Percentiles rank a stretch among this genome's conserved stretches.
These are phyloP conservation scores for Caenorhabditis macrosperma DNA, from an alignment of 2,888 invertebrate genomes.

Conservation along the genomic window DNA sequence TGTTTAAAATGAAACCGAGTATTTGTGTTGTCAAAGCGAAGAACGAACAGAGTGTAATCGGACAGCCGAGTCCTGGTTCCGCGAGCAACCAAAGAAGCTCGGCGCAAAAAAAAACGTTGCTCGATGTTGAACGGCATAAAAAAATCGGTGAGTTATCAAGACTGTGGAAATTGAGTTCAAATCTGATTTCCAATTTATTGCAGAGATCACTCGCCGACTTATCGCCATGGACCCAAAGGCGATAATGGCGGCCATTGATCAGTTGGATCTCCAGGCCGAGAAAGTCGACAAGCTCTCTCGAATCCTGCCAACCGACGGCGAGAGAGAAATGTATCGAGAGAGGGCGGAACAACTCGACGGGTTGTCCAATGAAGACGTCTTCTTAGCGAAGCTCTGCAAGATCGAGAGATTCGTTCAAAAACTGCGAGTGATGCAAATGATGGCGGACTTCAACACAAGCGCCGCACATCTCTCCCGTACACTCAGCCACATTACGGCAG, in stretches of 20 bases:
- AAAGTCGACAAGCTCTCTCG: conserved; percentile 92
- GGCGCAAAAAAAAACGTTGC: conserved; percentile 83
- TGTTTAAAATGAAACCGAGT: conserved; percentile 87
- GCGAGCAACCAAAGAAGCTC: conserved; percentile 48
- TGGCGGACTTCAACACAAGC: conserved; percentile 96
- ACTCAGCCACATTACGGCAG: conserved; percentile 94
- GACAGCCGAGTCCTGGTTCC: conserved; percentile 57
- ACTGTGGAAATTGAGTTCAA: background rate
- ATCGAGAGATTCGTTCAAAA: conserved; percentile 95
- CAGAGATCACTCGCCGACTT: conserved; percentile 97
- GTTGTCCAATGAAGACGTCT: conserved; percentile 88
- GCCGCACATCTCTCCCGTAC: conserved; percentile 88
- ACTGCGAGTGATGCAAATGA: conserved; percentile 94
- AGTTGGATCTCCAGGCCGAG: conserved; percentile 88
- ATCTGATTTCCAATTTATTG: conserved; percentile 69
- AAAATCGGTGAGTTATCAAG: conserved; percentile 87
- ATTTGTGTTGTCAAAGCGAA: conserved; percentile 33
- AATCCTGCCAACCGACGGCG: conserved; percentile 97
- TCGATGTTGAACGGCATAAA: conserved; percentile 95
- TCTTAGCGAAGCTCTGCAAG: conserved; percentile 85
- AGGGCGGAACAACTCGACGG: conserved; percentile 87
- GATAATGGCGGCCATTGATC: conserved; percentile 82
- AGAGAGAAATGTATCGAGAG: conserved; percentile 92
- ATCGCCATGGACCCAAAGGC: conserved; percentile 90
- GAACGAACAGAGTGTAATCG: conserved; percentile 20